Evolutionary conservation across 2,888 invertebrate species (phyloP).

Genomic region (Artemia sp.): DNA sequence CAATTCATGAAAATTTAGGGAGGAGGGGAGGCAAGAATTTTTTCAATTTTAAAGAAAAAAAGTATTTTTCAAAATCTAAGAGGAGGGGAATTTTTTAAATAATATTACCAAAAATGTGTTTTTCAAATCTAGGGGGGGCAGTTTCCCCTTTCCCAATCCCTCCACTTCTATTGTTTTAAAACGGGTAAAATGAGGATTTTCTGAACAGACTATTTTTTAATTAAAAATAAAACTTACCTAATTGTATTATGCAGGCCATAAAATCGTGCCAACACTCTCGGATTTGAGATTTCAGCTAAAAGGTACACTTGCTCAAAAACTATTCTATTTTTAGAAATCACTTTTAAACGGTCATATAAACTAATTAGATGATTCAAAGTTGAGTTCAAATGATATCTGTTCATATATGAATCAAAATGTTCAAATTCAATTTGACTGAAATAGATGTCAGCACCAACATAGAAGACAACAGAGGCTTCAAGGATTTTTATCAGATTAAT

Average conservation of each 20-base stretch:
- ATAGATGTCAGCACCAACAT: slow-evolving; percentile 52
- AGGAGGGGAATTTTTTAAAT: too few species aligned
- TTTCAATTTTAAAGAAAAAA: too few species aligned
- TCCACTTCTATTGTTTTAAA: too few species aligned
- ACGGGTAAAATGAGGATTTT: too few species aligned
- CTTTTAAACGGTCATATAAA: slow-evolving; percentile 32
- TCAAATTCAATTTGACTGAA: slow-evolving; percentile 34
- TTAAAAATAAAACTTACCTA: neutral
- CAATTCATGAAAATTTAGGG: too few species aligned
- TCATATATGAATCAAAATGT: slow-evolving; percentile 50
- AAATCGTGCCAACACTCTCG: slow-evolving; percentile 38
- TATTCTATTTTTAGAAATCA: slow-evolving; percentile 32
- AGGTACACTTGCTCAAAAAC: slow-evolving; percentile 51
- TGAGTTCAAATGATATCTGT: slow-evolving; percentile 50
- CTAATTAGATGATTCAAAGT: slow-evolving; percentile 48
- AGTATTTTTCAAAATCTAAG: too few species aligned
- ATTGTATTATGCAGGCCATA: neutral
- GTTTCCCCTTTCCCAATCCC: too few species aligned
- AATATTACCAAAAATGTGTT: too few species aligned
- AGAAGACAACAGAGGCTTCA: slow-evolving; percentile 57
- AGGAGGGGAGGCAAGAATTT: too few species aligned
- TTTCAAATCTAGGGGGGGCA: too few species aligned
- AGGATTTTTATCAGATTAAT: slow-evolving; percentile 41
- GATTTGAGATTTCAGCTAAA: slow-evolving; percentile 45
- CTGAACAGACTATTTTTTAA: too few species aligned